Conservation (phyloP, 1,140 invertebrate genomes). For the Neomicropteryx cornuta region DNA sequence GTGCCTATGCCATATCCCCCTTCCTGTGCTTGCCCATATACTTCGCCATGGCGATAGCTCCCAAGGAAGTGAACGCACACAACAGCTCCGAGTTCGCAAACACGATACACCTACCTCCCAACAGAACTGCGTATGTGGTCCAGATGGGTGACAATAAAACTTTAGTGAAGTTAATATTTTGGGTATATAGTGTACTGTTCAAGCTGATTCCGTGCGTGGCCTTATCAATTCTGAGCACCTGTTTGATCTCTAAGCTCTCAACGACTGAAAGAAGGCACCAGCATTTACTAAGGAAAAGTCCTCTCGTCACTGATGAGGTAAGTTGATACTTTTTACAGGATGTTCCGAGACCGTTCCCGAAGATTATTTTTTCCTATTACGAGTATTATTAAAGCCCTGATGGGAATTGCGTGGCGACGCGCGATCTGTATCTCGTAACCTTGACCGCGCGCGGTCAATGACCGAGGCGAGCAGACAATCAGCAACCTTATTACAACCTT, state of each 20-base stretch:
- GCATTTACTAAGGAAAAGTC: conserved; percentile 45
- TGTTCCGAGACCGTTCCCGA: too few relatives aligned
- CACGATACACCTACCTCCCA: conserved; percentile 28
- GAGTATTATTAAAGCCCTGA: too few relatives aligned
- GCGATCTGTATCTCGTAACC: too few relatives aligned
- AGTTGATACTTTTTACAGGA: too few relatives aligned
- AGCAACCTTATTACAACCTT: too few relatives aligned
- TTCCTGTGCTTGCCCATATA: conserved; percentile 79
- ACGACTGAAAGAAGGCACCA: conserved; percentile 61
- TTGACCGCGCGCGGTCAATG: too few relatives aligned
- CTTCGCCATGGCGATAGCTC: conserved; percentile 45
- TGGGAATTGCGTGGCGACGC: too few relatives aligned
- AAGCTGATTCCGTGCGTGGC: conserved; percentile 35
- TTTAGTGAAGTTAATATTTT: conserved; percentile 35
- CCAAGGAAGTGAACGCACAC: conserved; percentile 31
- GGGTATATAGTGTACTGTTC: conserved; percentile 38
- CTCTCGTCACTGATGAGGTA: conserved; percentile 29
- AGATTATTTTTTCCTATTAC: too few relatives aligned
- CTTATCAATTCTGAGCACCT: conserved; percentile 32
- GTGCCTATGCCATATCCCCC: conserved; percentile 70
- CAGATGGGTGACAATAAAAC: conserved; percentile 36
- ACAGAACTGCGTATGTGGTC: conserved; percentile 34
- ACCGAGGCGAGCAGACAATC: too few relatives aligned
- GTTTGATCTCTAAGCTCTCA: conserved; percentile 35
- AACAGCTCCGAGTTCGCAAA: conserved; percentile 35